These are phyloP conservation scores for Acronicta leporina DNA, from an alignment of 2,888 invertebrate species.

Conservation along the genomic window DNA sequence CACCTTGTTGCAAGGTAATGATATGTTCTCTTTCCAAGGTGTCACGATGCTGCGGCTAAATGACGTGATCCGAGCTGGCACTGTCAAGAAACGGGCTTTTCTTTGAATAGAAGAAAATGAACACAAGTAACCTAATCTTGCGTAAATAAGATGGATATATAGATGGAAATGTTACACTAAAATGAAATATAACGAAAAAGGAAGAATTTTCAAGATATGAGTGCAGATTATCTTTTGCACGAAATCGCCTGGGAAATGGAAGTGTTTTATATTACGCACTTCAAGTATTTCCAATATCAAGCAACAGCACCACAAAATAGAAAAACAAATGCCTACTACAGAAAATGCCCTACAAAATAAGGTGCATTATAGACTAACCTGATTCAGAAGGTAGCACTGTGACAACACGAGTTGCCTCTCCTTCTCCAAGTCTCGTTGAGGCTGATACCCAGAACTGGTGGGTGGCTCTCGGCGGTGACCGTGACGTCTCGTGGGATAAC, in stretches of 20 bases:
- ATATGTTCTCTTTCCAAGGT: slow-evolving; percentile 96
- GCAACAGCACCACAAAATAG: not conserved
- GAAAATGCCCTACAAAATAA: slow-evolving; percentile 7
- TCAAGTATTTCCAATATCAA: too few species aligned
- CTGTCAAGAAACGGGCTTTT: slow-evolving; percentile 79
- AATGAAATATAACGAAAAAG: not conserved
- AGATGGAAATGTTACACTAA: too few species aligned
- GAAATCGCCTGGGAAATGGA: too few species aligned
- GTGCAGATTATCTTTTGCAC: too few species aligned
- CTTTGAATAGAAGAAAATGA: slow-evolving; percentile 55
- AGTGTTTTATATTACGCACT: too few species aligned
- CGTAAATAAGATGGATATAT: slow-evolving; percentile 15
- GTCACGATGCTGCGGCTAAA: slow-evolving; percentile 94
- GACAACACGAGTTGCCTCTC: slow-evolving; percentile 93
- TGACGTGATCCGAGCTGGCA: slow-evolving; percentile 96
- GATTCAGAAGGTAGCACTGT: slow-evolving; percentile 93
- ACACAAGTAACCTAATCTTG: slow-evolving; percentile 47
- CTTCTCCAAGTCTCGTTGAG: slow-evolving; percentile 95
- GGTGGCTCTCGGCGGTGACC: slow-evolving; percentile 92
- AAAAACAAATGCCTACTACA: not conserved
- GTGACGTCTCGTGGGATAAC: slow-evolving; percentile 92
- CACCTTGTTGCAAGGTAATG: slow-evolving; percentile 94
- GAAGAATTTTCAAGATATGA: too few species aligned
- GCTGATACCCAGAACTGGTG: slow-evolving; percentile 93
- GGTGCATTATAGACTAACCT: slow-evolving; percentile 73